Evolutionary conservation across 1,140 invertebrate genomes (phyloP).

Genomic region (Meloidogyne exigua): DNA sequence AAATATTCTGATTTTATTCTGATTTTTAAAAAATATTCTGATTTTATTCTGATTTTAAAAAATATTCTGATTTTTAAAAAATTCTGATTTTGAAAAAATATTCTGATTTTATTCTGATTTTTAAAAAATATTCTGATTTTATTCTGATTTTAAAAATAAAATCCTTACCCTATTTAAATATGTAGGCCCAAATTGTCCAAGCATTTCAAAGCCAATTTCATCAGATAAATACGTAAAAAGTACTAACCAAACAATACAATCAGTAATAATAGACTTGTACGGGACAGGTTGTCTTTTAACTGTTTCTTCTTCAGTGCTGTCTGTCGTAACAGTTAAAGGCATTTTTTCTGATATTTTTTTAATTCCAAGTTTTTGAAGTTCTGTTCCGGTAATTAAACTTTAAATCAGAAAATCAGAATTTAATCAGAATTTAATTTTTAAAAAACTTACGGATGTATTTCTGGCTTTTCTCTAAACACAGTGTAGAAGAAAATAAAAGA

Average conservation of each 20-base stretch:
- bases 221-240: conserved; percentile 10
- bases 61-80: no score
- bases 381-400: not conserved
- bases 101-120: not conserved
- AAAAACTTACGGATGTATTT: conserved; percentile 4
- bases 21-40: not conserved
- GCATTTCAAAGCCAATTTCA: conserved; percentile 11
- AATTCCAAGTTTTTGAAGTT: not conserved
- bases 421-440: not conserved
- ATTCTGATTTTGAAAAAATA: not conserved
- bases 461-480: conserved; percentile 3
- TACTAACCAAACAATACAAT: conserved; percentile 13
- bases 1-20: no score
- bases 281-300: not conserved
- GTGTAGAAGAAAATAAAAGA: not conserved
- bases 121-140: not conserved
- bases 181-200: conserved; percentile 8
- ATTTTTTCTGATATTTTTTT: not conserved
- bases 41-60: not conserved
- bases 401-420: not conserved
- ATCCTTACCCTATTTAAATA: conserved; percentile 3
- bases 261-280: not conserved
- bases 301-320: not conserved
- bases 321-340: not conserved
- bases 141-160: no score